phyloP scores from a whole-genome alignment of 1,140 invertebrate species.

The Drosophila funebris region DNA sequence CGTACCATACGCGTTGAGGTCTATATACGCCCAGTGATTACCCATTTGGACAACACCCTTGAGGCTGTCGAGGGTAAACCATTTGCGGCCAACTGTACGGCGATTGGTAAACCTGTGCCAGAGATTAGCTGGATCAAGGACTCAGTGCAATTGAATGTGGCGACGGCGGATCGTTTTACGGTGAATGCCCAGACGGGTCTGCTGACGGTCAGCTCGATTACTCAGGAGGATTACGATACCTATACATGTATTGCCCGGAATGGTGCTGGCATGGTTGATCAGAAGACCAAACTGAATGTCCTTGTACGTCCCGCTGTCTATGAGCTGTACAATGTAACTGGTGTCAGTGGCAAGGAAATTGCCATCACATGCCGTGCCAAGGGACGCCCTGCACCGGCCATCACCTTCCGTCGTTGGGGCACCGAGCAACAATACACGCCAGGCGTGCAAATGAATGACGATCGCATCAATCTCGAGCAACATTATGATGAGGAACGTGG shows the following conservation, averaged over 20 bases:
- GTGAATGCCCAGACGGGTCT: slow-evolving; percentile 89
- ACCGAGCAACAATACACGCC: slow-evolving; percentile 85
- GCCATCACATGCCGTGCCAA: slow-evolving; percentile 89
- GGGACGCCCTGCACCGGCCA: slow-evolving; percentile 90
- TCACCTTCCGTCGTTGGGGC: slow-evolving; percentile 87
- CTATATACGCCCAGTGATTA: slow-evolving; percentile 90
- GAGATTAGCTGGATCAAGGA: slow-evolving; percentile 91
- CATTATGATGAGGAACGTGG: slow-evolving; percentile 85
- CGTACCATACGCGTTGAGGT: slow-evolving; percentile 92
- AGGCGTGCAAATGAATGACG: slow-evolving; percentile 87
- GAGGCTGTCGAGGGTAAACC: slow-evolving; percentile 92
- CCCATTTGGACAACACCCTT: slow-evolving; percentile 85
- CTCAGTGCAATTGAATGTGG: slow-evolving; percentile 87
- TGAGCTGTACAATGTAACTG: slow-evolving; percentile 90
- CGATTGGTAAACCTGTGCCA: slow-evolving; percentile 92
- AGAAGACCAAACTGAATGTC: slow-evolving; percentile 85
- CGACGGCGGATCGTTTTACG: slow-evolving; percentile 88
- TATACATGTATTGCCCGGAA: slow-evolving; percentile 94
- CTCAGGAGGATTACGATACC: slow-evolving; percentile 90
- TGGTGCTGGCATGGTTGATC: slow-evolving; percentile 89
- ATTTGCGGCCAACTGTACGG: slow-evolving; percentile 89
- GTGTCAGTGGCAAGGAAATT: slow-evolving; percentile 86
- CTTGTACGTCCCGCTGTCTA: slow-evolving; percentile 92
- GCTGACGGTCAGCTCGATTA: slow-evolving; percentile 90
- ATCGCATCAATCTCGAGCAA: slow-evolving; percentile 86